Base-by-base conservation (phyloP, 2,888 invertebrate genomes). In the Drosophila niveifrons region DNA sequence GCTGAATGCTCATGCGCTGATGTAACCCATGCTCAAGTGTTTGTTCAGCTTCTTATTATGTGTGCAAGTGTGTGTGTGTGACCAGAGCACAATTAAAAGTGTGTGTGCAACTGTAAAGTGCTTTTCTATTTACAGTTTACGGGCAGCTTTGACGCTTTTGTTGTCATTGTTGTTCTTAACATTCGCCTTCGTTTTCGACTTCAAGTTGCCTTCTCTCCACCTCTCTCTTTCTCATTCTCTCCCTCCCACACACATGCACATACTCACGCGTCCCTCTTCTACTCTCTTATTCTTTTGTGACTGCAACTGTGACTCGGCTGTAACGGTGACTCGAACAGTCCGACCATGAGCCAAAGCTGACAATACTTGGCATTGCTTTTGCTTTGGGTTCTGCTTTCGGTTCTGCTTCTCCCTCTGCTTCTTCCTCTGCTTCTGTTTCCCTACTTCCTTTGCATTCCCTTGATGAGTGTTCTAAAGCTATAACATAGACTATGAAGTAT, bases 1-100 rank as follows among this genome's bases (percentile, higher is more conserved):
- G 87, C 80, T 85, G 67, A 51, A 81, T 88, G 85, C 85, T 88
- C 88, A 85, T 85, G 82, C 88, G 85, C 85, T 84, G 86, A 83
- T 85, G 80, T 78, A 85, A 83, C 78, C 83, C 55, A 43, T 51
- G 53, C 66, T 61, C 59, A 47, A 80, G 53, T 56, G 59, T 55
- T 48, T 58, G 52, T 15, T 31, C 10, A n/a, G 36, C n/a, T 36
- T 11, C 11, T 8, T 7, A 29, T 6, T 63, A 7, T 17, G 1
- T 52, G 39, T 58, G 70, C 4, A 18, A 18, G 18, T 56, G 61
- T 57, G 74, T 52, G 59, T 58, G 39, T 70, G 55, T 69, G 58
- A 31, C 31, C 29, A 23, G 23, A 50, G 58, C 28, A 75, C 77
- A 78, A 78, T 77, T 78, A 72, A 78, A 72, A 72, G 64, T 57